phyloP scores from a whole-genome alignment of 2,888 invertebrate genomes.

The Plagodis pulveraria region DNA sequence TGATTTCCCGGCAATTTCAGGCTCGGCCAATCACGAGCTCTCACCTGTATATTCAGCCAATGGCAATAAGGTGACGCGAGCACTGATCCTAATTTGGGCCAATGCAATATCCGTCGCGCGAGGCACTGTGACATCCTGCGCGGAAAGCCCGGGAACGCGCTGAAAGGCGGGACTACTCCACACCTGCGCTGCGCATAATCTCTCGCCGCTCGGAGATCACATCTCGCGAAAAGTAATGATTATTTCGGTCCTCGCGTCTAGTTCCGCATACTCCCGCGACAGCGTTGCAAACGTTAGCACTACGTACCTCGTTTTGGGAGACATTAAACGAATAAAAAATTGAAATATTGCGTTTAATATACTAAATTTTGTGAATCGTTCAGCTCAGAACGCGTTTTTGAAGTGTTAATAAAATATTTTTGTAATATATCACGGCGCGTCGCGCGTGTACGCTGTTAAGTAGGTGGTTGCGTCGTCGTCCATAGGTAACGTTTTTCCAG shows the following conservation, averaged over 20 bases:
- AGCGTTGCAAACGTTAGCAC: constrained; percentile 70
- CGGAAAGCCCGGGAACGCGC: constrained; percentile 79
- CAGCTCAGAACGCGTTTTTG: constrained; percentile 24
- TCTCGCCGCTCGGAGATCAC: constrained; percentile 76
- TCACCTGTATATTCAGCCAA: constrained; percentile 54
- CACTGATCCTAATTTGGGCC: constrained; percentile 64
- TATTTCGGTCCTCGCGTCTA: constrained; percentile 81
- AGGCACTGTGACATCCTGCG: constrained; percentile 70
- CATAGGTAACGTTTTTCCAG: constrained; percentile 53
- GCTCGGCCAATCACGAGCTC: constrained; percentile 53
- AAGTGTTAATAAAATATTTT: constrained; percentile 18
- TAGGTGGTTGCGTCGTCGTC: constrained; percentile 45
- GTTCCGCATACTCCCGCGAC: constrained; percentile 76
- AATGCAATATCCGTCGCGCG: constrained; percentile 71
- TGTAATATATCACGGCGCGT: not conserved
- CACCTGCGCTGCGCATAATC: constrained; percentile 67
- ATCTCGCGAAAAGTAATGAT: constrained; percentile 85
- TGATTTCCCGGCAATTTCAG: constrained; percentile 65
- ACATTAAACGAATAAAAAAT: constrained; percentile 73
- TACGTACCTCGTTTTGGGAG: constrained; percentile 69
- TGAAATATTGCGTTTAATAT: constrained; percentile 59
- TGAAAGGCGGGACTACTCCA: constrained; percentile 61
- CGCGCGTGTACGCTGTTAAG: constrained; percentile 33
- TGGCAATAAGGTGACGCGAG: constrained; percentile 55
- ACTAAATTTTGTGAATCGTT: constrained; percentile 37